Base-by-base conservation (phyloP, 2,888 invertebrate species). In the Chrysolina oricalcia region DNA sequence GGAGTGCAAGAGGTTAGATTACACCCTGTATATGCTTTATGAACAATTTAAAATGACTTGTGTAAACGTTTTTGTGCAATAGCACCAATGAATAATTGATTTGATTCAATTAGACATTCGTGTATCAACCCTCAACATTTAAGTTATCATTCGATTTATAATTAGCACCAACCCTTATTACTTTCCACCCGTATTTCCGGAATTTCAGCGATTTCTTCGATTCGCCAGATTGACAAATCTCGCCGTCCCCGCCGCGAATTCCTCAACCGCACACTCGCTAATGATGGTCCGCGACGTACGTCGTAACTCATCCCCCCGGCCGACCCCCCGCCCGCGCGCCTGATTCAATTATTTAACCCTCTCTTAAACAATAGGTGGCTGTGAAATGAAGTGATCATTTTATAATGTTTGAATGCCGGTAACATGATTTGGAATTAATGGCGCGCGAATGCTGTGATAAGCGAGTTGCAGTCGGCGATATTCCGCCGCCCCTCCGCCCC, bases 341-440 rank as follows among this genome's bases (percentile, higher is more conserved):
- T 70, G 87, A 89, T 88, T 88, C 89, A 89, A 89, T 89, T 89
- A 89, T 89, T 89, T 89, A 89, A 89, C 89, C 89, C 89, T 89
- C 89, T 89, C 89, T 88, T 88, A 88, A 88, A 89, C 89, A 89
- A 89, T 89, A 89, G 89, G 89, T 89, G 88, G 88, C 85, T 87
- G 88, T 89, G 88, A 89, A 89, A 89, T 88, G 89, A 89, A 88
- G 88, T 87, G 88, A 88, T 88, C 87, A 88, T 89, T 89, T 88
- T 89, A 88, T 88, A 89, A 89, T 88, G 89, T 88, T 88, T 88
- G 88, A 88, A 87, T 88, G 88, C 85, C 87, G 86, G 88, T 88
- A 88, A 88, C 88, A 82, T 88, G 88, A 88, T 88, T 88, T 87
- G 89, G 86, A 89, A 88, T 89, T 89, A 89, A 89, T 89, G 89